These are phyloP conservation scores for Heteromyza rotundicornis DNA, from an alignment of 2,888 invertebrate genomes.

Conservation along the genomic window DNA sequence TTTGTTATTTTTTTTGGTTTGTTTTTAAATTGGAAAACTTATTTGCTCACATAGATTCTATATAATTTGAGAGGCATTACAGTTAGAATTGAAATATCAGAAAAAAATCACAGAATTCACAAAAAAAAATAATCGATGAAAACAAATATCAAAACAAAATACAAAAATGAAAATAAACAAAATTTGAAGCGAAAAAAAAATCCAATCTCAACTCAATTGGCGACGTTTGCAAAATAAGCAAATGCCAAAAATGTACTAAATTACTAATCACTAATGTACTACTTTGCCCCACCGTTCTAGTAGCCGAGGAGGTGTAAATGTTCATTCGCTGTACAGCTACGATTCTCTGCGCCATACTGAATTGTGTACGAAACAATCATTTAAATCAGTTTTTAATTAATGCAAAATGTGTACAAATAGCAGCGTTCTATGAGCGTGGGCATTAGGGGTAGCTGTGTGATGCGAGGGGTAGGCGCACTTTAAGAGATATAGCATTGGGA, in stretches of 20 bases:
- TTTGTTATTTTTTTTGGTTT: too few relatives aligned
- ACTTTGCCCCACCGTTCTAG: background rate
- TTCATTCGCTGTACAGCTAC: background rate
- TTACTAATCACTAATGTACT: background rate
- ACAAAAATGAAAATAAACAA: background rate
- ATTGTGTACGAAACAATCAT: conserved; percentile 14
- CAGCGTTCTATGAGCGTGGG: conserved; percentile 29
- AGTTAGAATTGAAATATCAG: too few relatives aligned
- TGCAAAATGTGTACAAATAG: conserved; percentile 49
- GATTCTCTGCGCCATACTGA: background rate
- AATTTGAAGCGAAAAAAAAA: background rate
- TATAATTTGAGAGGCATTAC: too few relatives aligned
- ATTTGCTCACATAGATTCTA: too few relatives aligned
- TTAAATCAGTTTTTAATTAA: conserved; percentile 48
- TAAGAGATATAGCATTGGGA: background rate
- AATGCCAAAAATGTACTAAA: background rate
- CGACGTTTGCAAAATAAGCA: background rate
- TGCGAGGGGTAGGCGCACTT: background rate
- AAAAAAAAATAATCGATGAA: too few relatives aligned
- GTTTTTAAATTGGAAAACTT: too few relatives aligned
- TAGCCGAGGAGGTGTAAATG: background rate
- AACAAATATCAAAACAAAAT: conserved; percentile 1
- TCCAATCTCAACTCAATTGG: too few relatives aligned
- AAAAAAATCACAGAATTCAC: too few relatives aligned
- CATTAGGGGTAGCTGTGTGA: background rate